A percentile compares a stretch with the other conserved stretches of the same genome.
Evolutionary conservation across 2,888 invertebrate species (phyloP).

Genomic region (Euclidia mi): DNA sequence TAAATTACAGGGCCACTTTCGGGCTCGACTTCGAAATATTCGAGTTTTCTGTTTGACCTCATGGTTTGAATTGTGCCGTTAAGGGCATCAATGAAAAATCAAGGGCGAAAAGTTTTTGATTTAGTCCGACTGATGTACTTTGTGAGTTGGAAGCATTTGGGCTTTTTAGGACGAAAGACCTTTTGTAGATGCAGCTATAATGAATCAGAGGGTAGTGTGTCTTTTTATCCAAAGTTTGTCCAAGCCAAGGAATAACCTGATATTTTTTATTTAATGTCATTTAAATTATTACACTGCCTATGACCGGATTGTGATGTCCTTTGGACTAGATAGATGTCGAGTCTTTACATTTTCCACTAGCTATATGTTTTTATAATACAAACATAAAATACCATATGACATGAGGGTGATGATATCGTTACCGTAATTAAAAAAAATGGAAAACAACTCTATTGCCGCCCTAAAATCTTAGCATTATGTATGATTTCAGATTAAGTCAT

Average conservation of each 20-base stretch:
- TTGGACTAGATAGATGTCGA: too few relatives aligned
- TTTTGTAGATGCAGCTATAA: slow-evolving; percentile 40
- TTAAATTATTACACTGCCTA: too few relatives aligned
- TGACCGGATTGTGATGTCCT: too few relatives aligned
- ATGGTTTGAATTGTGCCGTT: slow-evolving; percentile 49
- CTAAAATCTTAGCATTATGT: too few relatives aligned
- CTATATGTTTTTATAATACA: too few relatives aligned
- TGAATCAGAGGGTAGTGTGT: slow-evolving; percentile 37
- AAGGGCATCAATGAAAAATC: slow-evolving; percentile 53
- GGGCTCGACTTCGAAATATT: slow-evolving; percentile 44
- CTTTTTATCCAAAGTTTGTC: neutral
- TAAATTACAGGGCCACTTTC: slow-evolving; percentile 51
- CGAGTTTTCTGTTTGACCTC: slow-evolving; percentile 52
- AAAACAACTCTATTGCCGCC: too few relatives aligned
- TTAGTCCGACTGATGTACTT: slow-evolving; percentile 46
- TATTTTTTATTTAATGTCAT: neutral
- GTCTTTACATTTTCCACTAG: too few relatives aligned
- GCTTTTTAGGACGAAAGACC: slow-evolving; percentile 13
- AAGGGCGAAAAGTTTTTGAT: slow-evolving; percentile 52
- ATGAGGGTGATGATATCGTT: too few relatives aligned
- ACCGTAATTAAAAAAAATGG: too few relatives aligned
- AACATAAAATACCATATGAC: too few relatives aligned
- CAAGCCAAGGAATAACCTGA: neutral
- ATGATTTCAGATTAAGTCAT: too few relatives aligned
- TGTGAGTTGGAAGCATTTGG: slow-evolving; percentile 2